Percentiles rank a stretch among this genome's conserved stretches.
phyloP scores from a whole-genome alignment of 2,888 invertebrate species.

The Drosophila engyochracea region DNA sequence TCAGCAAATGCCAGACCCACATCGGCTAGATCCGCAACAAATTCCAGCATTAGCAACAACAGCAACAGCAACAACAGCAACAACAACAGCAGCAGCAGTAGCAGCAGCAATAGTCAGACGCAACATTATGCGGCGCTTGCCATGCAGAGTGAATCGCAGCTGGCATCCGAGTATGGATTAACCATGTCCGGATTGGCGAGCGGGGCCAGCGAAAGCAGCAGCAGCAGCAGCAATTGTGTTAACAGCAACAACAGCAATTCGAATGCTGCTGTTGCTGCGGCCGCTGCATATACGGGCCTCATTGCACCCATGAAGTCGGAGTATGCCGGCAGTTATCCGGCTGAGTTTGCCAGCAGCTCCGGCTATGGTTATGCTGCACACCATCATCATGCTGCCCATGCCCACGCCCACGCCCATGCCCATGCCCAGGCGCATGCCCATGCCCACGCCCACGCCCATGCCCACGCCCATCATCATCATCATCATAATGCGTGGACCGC shows the following conservation, averaged over 20 bases:
- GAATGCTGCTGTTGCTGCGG: slow-evolving; percentile 26
- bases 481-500: slow-evolving; percentile 81
- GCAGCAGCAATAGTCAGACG: slow-evolving; percentile 27
- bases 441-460: slow-evolving; percentile 47
- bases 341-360: slow-evolving; percentile 66
- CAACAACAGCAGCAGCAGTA: slow-evolving; percentile 39
- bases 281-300: slow-evolving; percentile 53
- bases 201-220: slow-evolving; percentile 58
- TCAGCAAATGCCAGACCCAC: slow-evolving; percentile 49
- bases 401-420: slow-evolving; percentile 51
- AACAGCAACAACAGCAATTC: slow-evolving; percentile 19
- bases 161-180: slow-evolving; percentile 80
- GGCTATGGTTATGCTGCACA: slow-evolving; percentile 61
- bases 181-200: slow-evolving; percentile 77
- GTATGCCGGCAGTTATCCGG: slow-evolving; percentile 71
- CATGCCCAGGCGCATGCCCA: slow-evolving; percentile 58
- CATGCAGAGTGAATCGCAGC: slow-evolving; percentile 81
- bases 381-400: slow-evolving; percentile 48
- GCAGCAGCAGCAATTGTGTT: slow-evolving; percentile 22
- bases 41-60: slow-evolving; percentile 25
- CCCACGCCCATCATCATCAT: slow-evolving; percentile 51
- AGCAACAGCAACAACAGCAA: slow-evolving; percentile 10
- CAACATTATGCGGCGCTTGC: slow-evolving; percentile 79
- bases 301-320: slow-evolving; percentile 80
- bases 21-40: slow-evolving; percentile 23